These are phyloP conservation scores for Proales similis DNA, from an alignment of 1,140 invertebrate species.

Conservation along the genomic window DNA sequence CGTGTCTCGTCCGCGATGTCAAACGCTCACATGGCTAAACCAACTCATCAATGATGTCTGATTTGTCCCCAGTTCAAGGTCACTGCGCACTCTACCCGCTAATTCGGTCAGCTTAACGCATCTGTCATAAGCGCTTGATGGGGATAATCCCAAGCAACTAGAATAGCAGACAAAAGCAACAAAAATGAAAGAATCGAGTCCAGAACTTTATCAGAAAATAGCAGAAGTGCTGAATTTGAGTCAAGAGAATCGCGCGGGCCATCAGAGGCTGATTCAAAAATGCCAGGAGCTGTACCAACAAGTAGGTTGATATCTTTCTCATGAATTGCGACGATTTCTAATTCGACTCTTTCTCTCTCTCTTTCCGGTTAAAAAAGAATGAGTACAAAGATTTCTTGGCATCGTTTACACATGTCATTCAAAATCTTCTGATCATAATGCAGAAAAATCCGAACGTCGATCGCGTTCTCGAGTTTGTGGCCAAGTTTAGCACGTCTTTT, in stretches of 20 bases:
- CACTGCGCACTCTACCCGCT: too few relatives aligned
- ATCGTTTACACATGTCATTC: neutral
- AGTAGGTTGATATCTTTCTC: neutral
- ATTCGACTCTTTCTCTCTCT: neutral
- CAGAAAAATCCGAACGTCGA: conserved; percentile 60
- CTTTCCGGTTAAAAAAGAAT: neutral
- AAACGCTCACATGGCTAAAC: too few relatives aligned
- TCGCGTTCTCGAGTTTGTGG: conserved; percentile 61
- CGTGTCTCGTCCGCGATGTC: too few relatives aligned
- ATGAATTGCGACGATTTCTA: neutral
- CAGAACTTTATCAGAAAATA: too few relatives aligned
- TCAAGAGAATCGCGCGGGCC: conserved; percentile 15
- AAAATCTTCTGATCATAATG: conserved; percentile 43
- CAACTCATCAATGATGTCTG: too few relatives aligned
- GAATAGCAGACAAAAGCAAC: too few relatives aligned
- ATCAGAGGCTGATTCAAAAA: conserved; percentile 21
- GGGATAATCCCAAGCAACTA: too few relatives aligned
- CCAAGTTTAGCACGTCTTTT: conserved; percentile 58
- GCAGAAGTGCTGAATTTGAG: too few relatives aligned
- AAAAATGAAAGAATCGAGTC: too few relatives aligned
- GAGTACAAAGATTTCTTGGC: conserved; percentile 12
- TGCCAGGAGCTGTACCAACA: conserved; percentile 11
- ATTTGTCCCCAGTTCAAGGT: too few relatives aligned
- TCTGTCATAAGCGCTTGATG: too few relatives aligned
- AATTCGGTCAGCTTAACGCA: too few relatives aligned